A percentile compares a stretch with the other conserved stretches of the same genome.
These are phyloP conservation scores for Diarsia mendica DNA, from an alignment of 2,888 invertebrate species.

Conservation along the genomic window DNA sequence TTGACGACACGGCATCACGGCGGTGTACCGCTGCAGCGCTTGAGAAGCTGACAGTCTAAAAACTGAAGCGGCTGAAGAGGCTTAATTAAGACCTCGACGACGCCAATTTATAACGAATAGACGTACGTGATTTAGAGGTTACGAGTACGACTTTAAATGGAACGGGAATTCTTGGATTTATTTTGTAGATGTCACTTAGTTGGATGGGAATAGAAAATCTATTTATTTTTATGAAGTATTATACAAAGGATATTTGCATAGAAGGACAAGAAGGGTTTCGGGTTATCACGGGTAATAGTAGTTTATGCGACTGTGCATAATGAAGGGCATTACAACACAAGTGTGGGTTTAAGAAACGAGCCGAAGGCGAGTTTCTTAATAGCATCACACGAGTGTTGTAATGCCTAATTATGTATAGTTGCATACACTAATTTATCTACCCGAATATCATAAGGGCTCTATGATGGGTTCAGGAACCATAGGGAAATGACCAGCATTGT, in stretches of 20 bases:
- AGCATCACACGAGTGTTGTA: too few relatives aligned
- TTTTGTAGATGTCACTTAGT: slow-evolving; percentile 19
- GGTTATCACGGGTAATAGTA: neutral
- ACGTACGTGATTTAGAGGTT: slow-evolving; percentile 52
- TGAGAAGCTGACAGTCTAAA: slow-evolving; percentile 46
- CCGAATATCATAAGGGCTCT: too few relatives aligned
- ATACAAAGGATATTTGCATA: neutral
- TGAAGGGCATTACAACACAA: too few relatives aligned
- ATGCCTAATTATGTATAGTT: too few relatives aligned
- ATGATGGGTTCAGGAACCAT: too few relatives aligned
- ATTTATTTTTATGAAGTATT: neutral
- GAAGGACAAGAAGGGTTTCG: neutral
- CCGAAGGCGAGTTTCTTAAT: too few relatives aligned
- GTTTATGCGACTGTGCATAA: too few relatives aligned
- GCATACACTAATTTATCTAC: too few relatives aligned
- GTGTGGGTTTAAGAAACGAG: too few relatives aligned
- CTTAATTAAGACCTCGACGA: slow-evolving; percentile 57
- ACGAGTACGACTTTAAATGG: slow-evolving; percentile 21
- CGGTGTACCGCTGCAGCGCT: slow-evolving; percentile 19
- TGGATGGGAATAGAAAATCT: slow-evolving; percentile 1
- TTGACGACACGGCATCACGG: slow-evolving; percentile 30
- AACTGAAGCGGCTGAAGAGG: slow-evolving; percentile 44
- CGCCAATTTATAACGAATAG: slow-evolving; percentile 56
- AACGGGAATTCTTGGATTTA: slow-evolving; percentile 19
- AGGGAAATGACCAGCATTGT: too few relatives aligned